Evolutionary conservation across 2,888 invertebrate species (phyloP), one percentile per base, ranked within the genome.

Genomic region (Drosophila mimetica): DNA sequence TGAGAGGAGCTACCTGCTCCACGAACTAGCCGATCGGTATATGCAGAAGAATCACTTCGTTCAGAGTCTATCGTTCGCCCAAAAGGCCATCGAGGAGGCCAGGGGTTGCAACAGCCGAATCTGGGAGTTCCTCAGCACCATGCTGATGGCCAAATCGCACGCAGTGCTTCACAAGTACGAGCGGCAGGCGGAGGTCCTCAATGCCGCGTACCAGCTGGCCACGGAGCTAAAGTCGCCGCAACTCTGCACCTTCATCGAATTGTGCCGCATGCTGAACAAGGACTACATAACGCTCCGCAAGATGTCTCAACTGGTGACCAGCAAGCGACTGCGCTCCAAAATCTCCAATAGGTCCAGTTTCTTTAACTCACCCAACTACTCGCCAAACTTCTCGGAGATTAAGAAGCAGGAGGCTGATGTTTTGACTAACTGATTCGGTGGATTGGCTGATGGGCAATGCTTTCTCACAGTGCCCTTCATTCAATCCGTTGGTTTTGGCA

Each of bases 161-260:
- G 89, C 90, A 0, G 74, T 88, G 1, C 78, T 90, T 2, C 86
- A 86, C 42, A 90, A 90, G 58, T 81, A 85, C 18, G 90, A 90
- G 51, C 88, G 87, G 1, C 83, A 85, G 53, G 78, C 80, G n/a
- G 89, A 89, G 4, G 83, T 79, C 0, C 72, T 90, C 2, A 79
- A 82, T 2, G 75, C 67, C 6, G 89, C 90, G n/a, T 75, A 70
- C 13, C 22, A 16, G 0, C 69, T 90, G 50, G 89, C 88, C n/a
- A 54, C 57, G 36, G 61, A 55, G 0, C 76, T 90, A 0, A 86
- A 88, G 11, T 85, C 80, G n/a, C 53, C 77, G 0, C 32, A 48
- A 1, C 60, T 90, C 2, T 74, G 76, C 52, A 65, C 71, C 8
- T 90, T 90, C 57, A 74, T 90, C 42, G 89, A 89, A 16, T 63